These are phyloP conservation scores for Bufotes viridis DNA, from an alignment of 2,797 vertebrate genomes.

Conservation along the genomic window DNA sequence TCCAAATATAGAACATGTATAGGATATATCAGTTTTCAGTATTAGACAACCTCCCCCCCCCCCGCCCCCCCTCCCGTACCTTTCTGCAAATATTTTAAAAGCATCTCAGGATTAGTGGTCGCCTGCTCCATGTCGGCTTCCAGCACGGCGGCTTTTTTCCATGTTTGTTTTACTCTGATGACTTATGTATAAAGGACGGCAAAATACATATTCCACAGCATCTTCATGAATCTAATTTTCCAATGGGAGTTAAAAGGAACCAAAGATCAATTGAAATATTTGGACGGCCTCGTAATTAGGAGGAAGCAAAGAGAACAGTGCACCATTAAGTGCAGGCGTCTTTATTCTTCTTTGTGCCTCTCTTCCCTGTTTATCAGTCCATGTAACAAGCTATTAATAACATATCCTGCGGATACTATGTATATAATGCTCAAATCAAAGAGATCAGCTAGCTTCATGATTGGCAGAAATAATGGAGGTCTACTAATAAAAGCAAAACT, in stretches of 20 bases:
- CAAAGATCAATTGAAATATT: conserved; percentile 48
- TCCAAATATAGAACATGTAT: too few species aligned
- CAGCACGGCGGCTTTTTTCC: neutral
- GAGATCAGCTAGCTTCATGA: conserved; percentile 41
- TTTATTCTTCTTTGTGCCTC: conserved; percentile 40
- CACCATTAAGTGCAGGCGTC: conserved; percentile 50
- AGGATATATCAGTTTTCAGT: too few species aligned
- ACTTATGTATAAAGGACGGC: conserved; percentile 7
- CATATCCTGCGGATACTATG: conserved; percentile 48
- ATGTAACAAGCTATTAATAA: conserved; percentile 58
- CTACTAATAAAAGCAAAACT: conserved; percentile 35
- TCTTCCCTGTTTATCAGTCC: conserved; percentile 47
- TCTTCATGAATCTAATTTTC: conserved; percentile 47
- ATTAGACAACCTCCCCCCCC: too few species aligned
- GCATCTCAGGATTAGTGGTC: too few species aligned
- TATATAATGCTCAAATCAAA: conserved; percentile 59
- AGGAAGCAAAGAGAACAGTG: conserved; percentile 38
- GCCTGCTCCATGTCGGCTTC: neutral
- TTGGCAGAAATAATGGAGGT: conserved; percentile 38
- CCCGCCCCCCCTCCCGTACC: too few species aligned
- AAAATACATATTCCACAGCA: conserved; percentile 7
- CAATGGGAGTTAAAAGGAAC: conserved; percentile 45
- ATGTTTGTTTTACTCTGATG: conserved; percentile 49
- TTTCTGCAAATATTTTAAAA: neutral
- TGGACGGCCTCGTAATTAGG: conserved; percentile 58